These are phyloP conservation scores for Acrocephalus arundinaceus DNA, from an alignment of 2,113 vertebrate species.

Conservation along the genomic window DNA sequence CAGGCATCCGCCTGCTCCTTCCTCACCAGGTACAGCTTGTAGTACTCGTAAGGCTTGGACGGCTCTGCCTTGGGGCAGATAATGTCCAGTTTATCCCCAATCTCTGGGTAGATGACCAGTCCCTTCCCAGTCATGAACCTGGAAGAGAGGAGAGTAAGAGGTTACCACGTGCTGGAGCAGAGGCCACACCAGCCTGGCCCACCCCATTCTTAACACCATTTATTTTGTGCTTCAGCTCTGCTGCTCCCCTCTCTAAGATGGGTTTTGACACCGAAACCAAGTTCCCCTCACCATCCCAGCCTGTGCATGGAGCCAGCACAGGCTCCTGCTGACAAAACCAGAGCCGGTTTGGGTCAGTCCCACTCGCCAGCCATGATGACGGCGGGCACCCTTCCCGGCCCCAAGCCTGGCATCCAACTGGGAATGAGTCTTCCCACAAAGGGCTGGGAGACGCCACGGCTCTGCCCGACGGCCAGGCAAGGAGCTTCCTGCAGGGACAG, in stretches of 20 bases:
- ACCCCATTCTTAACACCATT: background rate
- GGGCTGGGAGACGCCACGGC: background rate
- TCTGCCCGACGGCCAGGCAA: slow-evolving; percentile 27
- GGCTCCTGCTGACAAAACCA: background rate
- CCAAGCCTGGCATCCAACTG: background rate
- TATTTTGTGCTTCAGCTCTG: background rate
- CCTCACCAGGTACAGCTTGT: slow-evolving; percentile 96
- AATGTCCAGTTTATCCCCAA: slow-evolving; percentile 98
- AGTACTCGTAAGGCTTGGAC: slow-evolving; percentile 91
- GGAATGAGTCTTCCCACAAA: background rate
- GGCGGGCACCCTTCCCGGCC: background rate
- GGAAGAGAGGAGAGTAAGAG: slow-evolving; percentile 33
- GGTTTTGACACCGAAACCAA: background rate
- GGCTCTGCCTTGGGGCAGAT: slow-evolving; percentile 92
- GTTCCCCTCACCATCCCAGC: background rate
- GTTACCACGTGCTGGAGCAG: background rate
- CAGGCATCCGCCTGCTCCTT: slow-evolving; percentile 91
- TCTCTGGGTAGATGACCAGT: slow-evolving; percentile 94
- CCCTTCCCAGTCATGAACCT: slow-evolving; percentile 90
- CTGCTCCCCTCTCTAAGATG: background rate
- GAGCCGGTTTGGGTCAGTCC: background rate
- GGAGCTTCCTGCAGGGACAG: slow-evolving; percentile 35
- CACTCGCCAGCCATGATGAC: accelerated
- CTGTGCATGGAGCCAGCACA: accelerated
- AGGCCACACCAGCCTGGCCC: background rate